phyloP scores from a whole-genome alignment of 2,113 vertebrate genomes.

The Mirounga angustirostris region DNA sequence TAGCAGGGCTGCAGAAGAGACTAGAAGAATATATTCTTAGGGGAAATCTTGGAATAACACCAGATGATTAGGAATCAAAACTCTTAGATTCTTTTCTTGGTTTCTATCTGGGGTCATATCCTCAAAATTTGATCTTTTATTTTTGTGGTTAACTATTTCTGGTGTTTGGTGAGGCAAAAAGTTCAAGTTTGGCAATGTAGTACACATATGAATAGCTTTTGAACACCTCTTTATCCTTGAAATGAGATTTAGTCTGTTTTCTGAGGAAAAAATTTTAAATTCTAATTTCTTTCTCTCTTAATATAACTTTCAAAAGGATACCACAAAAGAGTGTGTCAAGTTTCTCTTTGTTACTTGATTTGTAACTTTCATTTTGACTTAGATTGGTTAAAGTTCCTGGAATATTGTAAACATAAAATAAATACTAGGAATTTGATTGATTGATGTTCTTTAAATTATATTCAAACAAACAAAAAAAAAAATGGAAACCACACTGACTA shows the following conservation, averaged over 20 bases:
- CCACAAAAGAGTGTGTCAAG: not conserved
- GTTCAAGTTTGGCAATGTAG: not conserved
- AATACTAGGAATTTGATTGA: not conserved
- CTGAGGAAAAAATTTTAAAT: not conserved
- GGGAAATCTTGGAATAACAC: not conserved
- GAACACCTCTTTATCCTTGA: not conserved
- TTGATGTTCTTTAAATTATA: not conserved
- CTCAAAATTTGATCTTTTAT: not conserved
- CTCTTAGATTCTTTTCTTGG: not conserved
- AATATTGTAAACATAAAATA: not conserved
- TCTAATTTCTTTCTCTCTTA: slow-evolving; percentile 23
- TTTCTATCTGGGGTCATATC: not conserved
- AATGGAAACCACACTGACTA: not conserved
- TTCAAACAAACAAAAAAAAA: not conserved
- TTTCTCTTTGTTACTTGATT: not conserved
- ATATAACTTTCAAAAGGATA: not conserved
- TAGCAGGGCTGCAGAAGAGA: not conserved
- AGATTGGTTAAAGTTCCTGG: not conserved
- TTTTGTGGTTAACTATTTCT: not conserved
- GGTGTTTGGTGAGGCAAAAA: not conserved
- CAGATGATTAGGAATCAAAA: not conserved
- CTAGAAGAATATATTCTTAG: not conserved
- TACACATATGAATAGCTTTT: not conserved
- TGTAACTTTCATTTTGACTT: slow-evolving; percentile 9
- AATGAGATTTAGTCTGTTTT: not conserved